These are phyloP conservation scores for Podargus strigoides DNA, from an alignment of 2,797 vertebrate genomes.

Conservation along the genomic window DNA sequence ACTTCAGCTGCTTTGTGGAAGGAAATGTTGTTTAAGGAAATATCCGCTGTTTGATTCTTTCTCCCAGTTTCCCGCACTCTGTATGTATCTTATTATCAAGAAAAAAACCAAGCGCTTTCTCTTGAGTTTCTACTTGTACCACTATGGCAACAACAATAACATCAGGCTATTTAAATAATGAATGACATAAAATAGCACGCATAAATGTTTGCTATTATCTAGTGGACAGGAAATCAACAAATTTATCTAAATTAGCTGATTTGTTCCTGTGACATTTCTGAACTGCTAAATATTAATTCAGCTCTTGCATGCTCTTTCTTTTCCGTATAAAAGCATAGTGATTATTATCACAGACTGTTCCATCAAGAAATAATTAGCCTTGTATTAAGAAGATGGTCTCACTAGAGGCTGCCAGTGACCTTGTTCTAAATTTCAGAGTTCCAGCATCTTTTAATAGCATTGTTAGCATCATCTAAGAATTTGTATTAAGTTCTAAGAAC, in stretches of 20 bases:
- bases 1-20: neutral
- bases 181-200: neutral
- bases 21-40: neutral
- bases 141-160: neutral
- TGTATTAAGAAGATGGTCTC: slow-evolving; percentile 53
- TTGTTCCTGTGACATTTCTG: neutral
- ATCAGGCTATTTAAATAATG: neutral
- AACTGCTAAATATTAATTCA: slow-evolving; percentile 23
- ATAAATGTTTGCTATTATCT: neutral
- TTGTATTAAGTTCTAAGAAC: slow-evolving; percentile 64
- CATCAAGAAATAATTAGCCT: slow-evolving; percentile 62
- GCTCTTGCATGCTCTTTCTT: neutral
- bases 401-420: slow-evolving; percentile 61
- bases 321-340: slow-evolving; percentile 26
- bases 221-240: slow-evolving; percentile 38
- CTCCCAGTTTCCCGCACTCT: neutral
- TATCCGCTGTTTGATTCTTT: neutral
- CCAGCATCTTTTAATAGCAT: slow-evolving; percentile 67
- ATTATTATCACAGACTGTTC: slow-evolving; percentile 51
- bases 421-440: slow-evolving; percentile 63
- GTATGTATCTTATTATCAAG: neutral
- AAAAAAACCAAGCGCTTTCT: neutral
- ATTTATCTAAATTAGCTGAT: slow-evolving; percentile 33
- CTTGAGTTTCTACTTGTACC: neutral
- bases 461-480: slow-evolving; percentile 48